Evolutionary conservation across 2,113 vertebrate species (phyloP), one percentile per base, ranked within the genome.

Genomic region (Siniperca knerii): DNA sequence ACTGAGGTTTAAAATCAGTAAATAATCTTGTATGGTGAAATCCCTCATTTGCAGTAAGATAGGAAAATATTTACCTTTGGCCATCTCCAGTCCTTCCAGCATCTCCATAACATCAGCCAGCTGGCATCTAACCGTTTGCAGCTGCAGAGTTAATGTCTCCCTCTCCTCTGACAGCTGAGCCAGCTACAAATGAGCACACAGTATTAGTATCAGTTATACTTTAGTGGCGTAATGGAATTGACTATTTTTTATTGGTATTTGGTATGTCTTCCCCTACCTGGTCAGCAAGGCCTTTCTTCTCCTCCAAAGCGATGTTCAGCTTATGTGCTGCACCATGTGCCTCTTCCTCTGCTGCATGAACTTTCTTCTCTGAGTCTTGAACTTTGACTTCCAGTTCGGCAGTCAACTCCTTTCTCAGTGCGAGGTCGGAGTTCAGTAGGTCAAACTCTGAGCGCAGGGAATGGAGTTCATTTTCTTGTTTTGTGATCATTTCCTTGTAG

Each of bases 351-450:
- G 95, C 79, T 52, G 81, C 78, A 23, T 70, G 60, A 29, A 94
- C 20, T 79, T 84, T 90, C 79, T 87, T 83, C 75, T 96, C 93
- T 70, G 96, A 68, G 65, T 88, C 79, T 67, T 85, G 61, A 40
- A 95, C 46, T 76, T 88, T 89, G 79, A 92, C 89, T 81, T 96
- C 87, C 77, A 96, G 50, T 57, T 97, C 94, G 7, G 65, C 79
- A 79, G 84, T 95, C 71, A 90, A 67, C 73, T 92, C 92, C 15
- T 68, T 94, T 82, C 96, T 96, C 11, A 81, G 86, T 40, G 77
- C 72, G 9, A 96, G 83, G 58, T 96, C 96, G 13, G 85, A 78
- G 16, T 83, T 93, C 66, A 95, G 93, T 4, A 92, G 79, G 66
- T 91, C 81, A 13, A 96, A 80, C 70, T 95, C 93, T 0, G 80